phyloP scores from a whole-genome alignment of 1,140 invertebrate genomes.

The Sitodiplosis mosellana region DNA sequence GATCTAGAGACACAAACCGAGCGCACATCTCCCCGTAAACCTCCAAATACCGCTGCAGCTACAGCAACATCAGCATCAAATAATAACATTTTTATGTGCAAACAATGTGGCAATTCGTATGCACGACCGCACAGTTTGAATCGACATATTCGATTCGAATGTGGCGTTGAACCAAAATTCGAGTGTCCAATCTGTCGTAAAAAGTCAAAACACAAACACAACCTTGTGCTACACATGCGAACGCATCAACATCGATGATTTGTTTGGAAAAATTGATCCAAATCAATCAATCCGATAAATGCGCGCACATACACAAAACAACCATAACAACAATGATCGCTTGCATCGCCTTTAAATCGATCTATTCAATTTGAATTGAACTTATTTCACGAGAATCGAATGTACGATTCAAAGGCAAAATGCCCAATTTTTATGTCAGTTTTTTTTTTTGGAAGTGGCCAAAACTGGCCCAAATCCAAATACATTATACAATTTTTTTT shows the following conservation, averaged over 20 bases:
- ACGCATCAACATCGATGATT: slow-evolving; percentile 31
- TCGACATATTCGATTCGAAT: slow-evolving; percentile 44
- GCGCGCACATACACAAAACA: no score
- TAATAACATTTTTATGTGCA: slow-evolving; percentile 13
- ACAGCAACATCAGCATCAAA: slow-evolving; percentile 11
- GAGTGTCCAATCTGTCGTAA: slow-evolving; percentile 37
- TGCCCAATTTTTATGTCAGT: no score
- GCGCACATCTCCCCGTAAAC: background rate
- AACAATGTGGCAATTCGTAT: slow-evolving; percentile 36
- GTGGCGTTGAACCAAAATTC: slow-evolving; percentile 37
- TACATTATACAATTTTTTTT: no score
- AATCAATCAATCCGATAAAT: background rate
- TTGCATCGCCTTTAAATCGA: no score
- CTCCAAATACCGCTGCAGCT: slow-evolving; percentile 10
- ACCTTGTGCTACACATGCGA: slow-evolving; percentile 33
- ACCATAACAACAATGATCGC: no score
- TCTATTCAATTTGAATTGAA: no score
- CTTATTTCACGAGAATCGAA: no score
- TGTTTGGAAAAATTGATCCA: background rate
- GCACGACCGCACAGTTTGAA: slow-evolving; percentile 37
- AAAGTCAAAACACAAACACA: slow-evolving; percentile 37
- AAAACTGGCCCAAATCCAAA: no score
- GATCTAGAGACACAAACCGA: no score
- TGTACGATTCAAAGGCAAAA: no score
- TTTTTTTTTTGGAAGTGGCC: no score